Evolutionary conservation across 2,113 vertebrate genomes (phyloP).

Genomic region (Shinisaurus crocodilurus): DNA sequence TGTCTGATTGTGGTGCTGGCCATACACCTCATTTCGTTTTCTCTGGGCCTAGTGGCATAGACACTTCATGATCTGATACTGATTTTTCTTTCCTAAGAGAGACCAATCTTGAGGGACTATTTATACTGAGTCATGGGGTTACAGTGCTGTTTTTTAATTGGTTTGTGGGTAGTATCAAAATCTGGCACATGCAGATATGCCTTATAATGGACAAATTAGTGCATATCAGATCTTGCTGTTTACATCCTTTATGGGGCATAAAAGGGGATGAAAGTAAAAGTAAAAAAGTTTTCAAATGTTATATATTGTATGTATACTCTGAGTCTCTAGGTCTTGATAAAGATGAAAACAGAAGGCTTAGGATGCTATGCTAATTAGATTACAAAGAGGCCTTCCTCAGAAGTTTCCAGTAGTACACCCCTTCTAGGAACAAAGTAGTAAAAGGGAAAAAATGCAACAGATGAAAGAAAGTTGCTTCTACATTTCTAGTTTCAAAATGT

Average conservation of each 20-base stretch:
- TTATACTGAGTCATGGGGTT: neutral
- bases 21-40: neutral
- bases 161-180: neutral
- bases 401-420: neutral
- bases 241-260: neutral
- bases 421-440: neutral
- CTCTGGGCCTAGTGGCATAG: neutral
- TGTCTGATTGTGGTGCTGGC: neutral
- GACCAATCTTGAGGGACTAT: neutral
- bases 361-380: neutral
- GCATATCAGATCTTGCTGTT: neutral
- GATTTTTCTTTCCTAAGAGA: neutral
- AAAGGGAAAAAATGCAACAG: neutral
- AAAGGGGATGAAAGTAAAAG: neutral
- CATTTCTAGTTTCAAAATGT: neutral
- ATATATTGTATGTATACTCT: neutral
- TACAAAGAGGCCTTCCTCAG: neutral
- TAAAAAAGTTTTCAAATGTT: neutral
- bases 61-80: neutral
- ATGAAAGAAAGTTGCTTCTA: neutral
- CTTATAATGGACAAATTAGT: neutral
- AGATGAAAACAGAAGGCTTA: neutral
- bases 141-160: neutral
- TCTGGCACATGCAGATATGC: neutral
- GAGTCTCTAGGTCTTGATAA: neutral